Evolutionary conservation across 1,140 invertebrate genomes (phyloP).

Genomic region (Caenorhabditis brenneri): DNA sequence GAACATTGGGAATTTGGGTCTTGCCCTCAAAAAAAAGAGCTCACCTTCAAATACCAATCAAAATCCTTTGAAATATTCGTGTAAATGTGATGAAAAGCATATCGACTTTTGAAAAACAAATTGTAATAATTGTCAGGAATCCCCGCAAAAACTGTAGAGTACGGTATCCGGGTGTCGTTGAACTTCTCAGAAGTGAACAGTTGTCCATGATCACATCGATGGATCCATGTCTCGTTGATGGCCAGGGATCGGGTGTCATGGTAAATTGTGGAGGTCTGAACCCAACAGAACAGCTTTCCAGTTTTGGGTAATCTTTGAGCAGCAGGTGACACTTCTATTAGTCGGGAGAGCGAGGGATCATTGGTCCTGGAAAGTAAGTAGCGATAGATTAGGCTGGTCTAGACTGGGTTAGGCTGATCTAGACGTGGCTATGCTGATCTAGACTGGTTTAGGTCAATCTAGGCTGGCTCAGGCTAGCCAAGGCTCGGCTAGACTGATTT

Average conservation of each 20-base stretch:
- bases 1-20: slow-evolving; percentile 64
- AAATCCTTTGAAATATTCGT: slow-evolving; percentile 45
- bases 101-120: slow-evolving; percentile 45
- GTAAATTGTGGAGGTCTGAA: slow-evolving; percentile 50
- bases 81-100: slow-evolving; percentile 47
- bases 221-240: slow-evolving; percentile 47
- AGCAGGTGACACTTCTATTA: slow-evolving; percentile 41
- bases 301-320: slow-evolving; percentile 18
- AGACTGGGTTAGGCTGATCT: too few relatives aligned
- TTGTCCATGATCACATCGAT: slow-evolving; percentile 48
- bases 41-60: slow-evolving; percentile 53
- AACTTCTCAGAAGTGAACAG: slow-evolving; percentile 43
- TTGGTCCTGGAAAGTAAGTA: neutral
- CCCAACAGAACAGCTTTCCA: slow-evolving; percentile 49
- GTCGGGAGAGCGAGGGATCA: neutral
- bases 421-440: too few relatives aligned
- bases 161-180: slow-evolving; percentile 42
- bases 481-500: too few relatives aligned
- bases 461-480: too few relatives aligned
- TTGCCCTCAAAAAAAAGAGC: neutral
- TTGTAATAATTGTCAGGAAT: slow-evolving; percentile 25
- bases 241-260: slow-evolving; percentile 46
- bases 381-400: too few relatives aligned
- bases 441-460: too few relatives aligned
- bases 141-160: slow-evolving; percentile 39